Conservation (phyloP, 2,113 vertebrate species). For the Gasterosteus nipponicus region DNA sequence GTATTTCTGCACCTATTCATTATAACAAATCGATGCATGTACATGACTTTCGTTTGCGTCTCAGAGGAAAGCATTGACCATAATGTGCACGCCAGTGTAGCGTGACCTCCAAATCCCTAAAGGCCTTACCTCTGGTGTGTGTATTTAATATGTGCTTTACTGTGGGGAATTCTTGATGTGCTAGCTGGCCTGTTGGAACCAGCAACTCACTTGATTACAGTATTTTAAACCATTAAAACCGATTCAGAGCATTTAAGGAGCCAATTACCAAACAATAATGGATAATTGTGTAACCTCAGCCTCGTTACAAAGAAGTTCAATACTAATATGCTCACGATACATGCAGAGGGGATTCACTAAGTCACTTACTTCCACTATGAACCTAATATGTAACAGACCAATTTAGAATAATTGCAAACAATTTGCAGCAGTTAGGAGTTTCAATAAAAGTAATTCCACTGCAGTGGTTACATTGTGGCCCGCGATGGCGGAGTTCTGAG, state of each 20-base stretch:
- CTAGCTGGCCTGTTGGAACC: constrained; percentile 11
- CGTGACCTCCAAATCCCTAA: constrained; percentile 37
- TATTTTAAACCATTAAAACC: constrained; percentile 56
- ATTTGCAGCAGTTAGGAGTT: constrained; percentile 60
- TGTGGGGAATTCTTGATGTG: constrained; percentile 30
- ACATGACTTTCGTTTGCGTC: constrained; percentile 50
- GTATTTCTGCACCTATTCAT: constrained; percentile 55
- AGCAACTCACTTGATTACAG: constrained; percentile 52
- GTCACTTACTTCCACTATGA: constrained; percentile 48
- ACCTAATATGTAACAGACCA: constrained; percentile 62
- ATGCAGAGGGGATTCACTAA: constrained; percentile 39
- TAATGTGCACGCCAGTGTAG: constrained; percentile 33
- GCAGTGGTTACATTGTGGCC: constrained; percentile 21
- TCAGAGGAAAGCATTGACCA: constrained; percentile 27
- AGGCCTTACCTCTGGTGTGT: constrained; percentile 47
- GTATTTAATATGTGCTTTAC: constrained; percentile 46
- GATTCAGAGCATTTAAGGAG: constrained; percentile 58
- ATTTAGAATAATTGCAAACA: constrained; percentile 73
- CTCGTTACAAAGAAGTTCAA: constrained; percentile 33
- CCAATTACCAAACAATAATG: constrained; percentile 56
- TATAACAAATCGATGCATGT: constrained; percentile 53
- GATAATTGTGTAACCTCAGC: constrained; percentile 38
- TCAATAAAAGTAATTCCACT: constrained; percentile 56
- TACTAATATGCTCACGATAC: constrained; percentile 44
- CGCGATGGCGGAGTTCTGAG: too few relatives aligned